Conservation (phyloP, 2,797 vertebrate species). For the Darevskia nairensis region DNA sequence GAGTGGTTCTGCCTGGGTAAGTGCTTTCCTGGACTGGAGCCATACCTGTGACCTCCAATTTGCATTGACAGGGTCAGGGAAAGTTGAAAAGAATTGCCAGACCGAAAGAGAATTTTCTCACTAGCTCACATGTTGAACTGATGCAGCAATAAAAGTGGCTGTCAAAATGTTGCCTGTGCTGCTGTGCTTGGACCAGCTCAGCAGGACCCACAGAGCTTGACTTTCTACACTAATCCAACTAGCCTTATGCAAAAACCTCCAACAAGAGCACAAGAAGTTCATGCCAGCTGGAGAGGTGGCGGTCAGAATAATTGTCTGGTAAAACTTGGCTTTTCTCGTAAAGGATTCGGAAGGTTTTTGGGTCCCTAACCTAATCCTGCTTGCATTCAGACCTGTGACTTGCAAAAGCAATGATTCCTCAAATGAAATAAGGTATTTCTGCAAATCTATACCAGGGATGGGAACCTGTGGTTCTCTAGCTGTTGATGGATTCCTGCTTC, state of each 20-base stretch:
- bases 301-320: slow-evolving; percentile 47
- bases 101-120: slow-evolving; percentile 4
- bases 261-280: background rate
- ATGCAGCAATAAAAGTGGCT: background rate
- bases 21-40: background rate
- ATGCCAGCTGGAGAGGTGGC: background rate
- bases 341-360: slow-evolving; percentile 48
- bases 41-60: slow-evolving; percentile 31
- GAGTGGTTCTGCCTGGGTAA: background rate
- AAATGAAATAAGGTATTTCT: slow-evolving; percentile 61
- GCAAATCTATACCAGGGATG: slow-evolving; percentile 10
- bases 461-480: too few relatives aligned
- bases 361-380: slow-evolving; percentile 58
- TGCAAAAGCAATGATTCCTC: slow-evolving; percentile 47
- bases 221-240: slow-evolving; percentile 23
- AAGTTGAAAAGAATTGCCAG: rapidly evolving
- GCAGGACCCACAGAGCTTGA: background rate
- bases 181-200: background rate
- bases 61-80: background rate
- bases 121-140: background rate
- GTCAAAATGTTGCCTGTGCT: background rate
- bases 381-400: slow-evolving; percentile 58
- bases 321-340: slow-evolving; percentile 27
- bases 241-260: slow-evolving; percentile 31
- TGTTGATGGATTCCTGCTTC: too few relatives aligned